phyloP scores from a whole-genome alignment of 2,797 vertebrate genomes.

The Salarias fasciatus region DNA sequence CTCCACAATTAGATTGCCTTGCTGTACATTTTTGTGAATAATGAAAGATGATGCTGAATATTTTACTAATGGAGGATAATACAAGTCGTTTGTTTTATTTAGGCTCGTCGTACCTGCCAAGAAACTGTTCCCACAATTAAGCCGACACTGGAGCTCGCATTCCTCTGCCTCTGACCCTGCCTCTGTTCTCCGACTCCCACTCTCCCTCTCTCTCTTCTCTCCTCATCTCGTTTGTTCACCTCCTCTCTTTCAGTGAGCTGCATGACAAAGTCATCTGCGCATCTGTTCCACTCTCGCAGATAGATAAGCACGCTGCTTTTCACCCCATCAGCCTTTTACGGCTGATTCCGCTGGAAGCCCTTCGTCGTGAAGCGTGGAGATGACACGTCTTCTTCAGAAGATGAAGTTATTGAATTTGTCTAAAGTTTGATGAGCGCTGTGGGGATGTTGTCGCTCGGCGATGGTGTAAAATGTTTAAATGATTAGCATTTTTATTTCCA shows the following conservation, averaged over 20 bases:
- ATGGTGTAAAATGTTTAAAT: slow-evolving; percentile 39
- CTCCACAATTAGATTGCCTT: slow-evolving; percentile 22
- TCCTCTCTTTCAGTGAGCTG: slow-evolving; percentile 49
- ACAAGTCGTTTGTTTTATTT: slow-evolving; percentile 51
- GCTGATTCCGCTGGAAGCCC: slow-evolving; percentile 54
- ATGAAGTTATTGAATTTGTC: slow-evolving; percentile 53
- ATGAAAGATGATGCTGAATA: slow-evolving; percentile 45
- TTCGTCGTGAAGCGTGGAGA: slow-evolving; percentile 53
- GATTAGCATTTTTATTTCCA: slow-evolving; percentile 19
- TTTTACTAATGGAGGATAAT: slow-evolving; percentile 47
- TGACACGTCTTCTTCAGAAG: slow-evolving; percentile 43
- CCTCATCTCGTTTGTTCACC: slow-evolving; percentile 11
- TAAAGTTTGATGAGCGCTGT: slow-evolving; percentile 36
- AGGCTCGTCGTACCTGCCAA: slow-evolving; percentile 32
- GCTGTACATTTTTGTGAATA: slow-evolving; percentile 36
- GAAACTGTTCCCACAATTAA: slow-evolving; percentile 48
- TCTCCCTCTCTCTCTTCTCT: slow-evolving; percentile 21
- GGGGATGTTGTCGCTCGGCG: slow-evolving; percentile 24
- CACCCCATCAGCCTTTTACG: slow-evolving; percentile 54
- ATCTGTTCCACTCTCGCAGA: slow-evolving; percentile 56
- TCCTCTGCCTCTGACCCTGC: slow-evolving; percentile 14
- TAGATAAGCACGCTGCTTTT: slow-evolving; percentile 58
- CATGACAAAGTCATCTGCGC: slow-evolving; percentile 62
- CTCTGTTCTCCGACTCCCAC: slow-evolving; percentile 10
- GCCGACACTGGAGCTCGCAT: slow-evolving; percentile 35